Percentiles rank a stretch among this genome's conserved stretches.
phyloP scores from a whole-genome alignment of 2,797 vertebrate genomes.

The Neostethus bicornis region DNA sequence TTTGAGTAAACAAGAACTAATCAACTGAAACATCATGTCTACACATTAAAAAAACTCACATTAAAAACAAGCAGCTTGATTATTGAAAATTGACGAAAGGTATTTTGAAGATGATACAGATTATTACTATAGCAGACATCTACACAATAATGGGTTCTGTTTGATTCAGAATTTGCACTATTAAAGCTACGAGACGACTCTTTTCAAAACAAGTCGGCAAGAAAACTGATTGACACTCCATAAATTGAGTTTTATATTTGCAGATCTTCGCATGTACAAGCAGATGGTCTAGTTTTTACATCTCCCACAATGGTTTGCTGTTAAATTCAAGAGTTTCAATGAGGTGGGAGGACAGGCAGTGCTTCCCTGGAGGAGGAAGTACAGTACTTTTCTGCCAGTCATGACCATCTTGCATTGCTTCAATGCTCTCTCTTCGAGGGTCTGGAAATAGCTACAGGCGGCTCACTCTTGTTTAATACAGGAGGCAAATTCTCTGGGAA shows the following conservation, averaged over 20 bases:
- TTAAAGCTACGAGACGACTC: constrained; percentile 9
- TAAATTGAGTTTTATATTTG: background rate
- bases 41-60: constrained; percentile 35
- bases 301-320: background rate
- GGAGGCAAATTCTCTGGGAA: constrained; percentile 53
- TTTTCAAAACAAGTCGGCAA: background rate
- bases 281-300: background rate
- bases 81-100: constrained; percentile 29
- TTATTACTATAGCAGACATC: constrained; percentile 8
- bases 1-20: constrained; percentile 10
- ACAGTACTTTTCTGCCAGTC: constrained; percentile 11
- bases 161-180: constrained; percentile 13
- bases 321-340: constrained; percentile 39
- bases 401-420: constrained; percentile 35
- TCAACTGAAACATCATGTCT: constrained; percentile 42
- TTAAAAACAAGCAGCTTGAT: constrained; percentile 42
- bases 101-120: constrained; percentile 36
- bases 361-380: constrained; percentile 25
- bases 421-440: constrained; percentile 30
- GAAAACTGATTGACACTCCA: background rate
- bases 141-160: constrained; percentile 28
- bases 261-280: background rate
- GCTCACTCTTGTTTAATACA: constrained; percentile 40
- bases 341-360: constrained; percentile 20
- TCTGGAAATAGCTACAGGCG: constrained; percentile 29